Evolutionary conservation across 1,140 invertebrate species (phyloP), one percentile per base, ranked within the genome.

Genomic region (Phthorimaea operculella): DNA sequence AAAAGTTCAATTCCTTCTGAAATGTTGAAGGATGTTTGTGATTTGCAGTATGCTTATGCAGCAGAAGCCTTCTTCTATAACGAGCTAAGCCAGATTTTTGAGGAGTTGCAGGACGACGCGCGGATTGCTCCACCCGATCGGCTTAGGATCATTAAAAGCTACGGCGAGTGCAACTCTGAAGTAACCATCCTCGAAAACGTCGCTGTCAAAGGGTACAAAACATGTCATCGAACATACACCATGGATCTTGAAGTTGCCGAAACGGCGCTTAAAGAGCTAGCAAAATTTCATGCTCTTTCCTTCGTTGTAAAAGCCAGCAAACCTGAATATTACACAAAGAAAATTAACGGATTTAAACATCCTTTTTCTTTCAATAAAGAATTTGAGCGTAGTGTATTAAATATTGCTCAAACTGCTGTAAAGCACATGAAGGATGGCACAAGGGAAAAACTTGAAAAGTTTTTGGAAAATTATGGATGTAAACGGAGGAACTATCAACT

Each of bases 151-250:
- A 68, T 74, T 2, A 70, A 73, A 60, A 61, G 59, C 58, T 80
- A 70, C 18, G 59, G 72, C 9, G 66, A 73, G 57, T 71, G 61
- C 14, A 58, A 57, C 39, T 10, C 42, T 9, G 63, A 75, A 45
- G 58, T 64, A 15, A 72, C 80, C 10, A 70, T 82, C 49, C 56
- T 82, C 18, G 74, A 77, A 34, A 77, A 79, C 54, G 36, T 82
- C 6, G 47, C 51, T 14, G 73, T 68, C 51, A 63, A 72, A 53
- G 72, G 68, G 0, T 83, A 68, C 16, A 72, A 57, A 52, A 75
- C 67, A 10, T 56, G 56, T 39, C 39, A 60, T 9, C 65, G 65
- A 60, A 63, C 70, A 49, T 66, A 79, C 10, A 51, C 74, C 8
- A 64, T 74, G 14, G 8, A 7, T 28, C 47, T 70, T 16, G 58